Evolutionary conservation across 2,113 vertebrate species (phyloP).

Genomic region (Caloenas nicobarica): DNA sequence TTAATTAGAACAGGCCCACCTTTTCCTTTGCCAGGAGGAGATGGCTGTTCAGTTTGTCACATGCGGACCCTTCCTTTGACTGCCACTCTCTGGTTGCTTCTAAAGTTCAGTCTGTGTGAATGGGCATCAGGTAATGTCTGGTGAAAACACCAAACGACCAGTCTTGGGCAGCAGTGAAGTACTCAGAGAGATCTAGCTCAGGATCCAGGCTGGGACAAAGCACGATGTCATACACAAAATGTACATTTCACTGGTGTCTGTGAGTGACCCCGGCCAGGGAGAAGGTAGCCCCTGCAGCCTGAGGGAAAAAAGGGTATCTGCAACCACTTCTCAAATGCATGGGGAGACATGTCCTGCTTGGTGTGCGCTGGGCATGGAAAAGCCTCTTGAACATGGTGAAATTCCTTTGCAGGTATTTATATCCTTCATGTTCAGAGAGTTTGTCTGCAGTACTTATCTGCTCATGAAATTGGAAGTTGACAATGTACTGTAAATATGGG

Average conservation of each 20-base stretch:
- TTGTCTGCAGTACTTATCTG: background rate
- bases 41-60: background rate
- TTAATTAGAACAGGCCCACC: background rate
- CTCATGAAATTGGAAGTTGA: background rate
- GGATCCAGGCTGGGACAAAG: background rate
- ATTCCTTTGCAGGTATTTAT: background rate
- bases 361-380: background rate
- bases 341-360: background rate
- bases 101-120: background rate
- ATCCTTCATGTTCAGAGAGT: background rate
- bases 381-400: background rate
- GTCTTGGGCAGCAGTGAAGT: background rate
- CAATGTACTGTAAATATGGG: background rate
- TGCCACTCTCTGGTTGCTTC: background rate
- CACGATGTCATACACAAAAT: background rate
- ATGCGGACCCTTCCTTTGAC: background rate
- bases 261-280: background rate
- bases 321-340: background rate
- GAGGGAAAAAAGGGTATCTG: background rate
- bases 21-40: background rate
- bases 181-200: background rate
- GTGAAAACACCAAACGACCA: background rate
- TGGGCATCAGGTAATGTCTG: too few relatives aligned
- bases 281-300: background rate
- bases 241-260: background rate